Evolutionary conservation across 1,140 invertebrate genomes (phyloP), one percentile per base, ranked within the genome.

Genomic region (Philaenus spumarius): DNA sequence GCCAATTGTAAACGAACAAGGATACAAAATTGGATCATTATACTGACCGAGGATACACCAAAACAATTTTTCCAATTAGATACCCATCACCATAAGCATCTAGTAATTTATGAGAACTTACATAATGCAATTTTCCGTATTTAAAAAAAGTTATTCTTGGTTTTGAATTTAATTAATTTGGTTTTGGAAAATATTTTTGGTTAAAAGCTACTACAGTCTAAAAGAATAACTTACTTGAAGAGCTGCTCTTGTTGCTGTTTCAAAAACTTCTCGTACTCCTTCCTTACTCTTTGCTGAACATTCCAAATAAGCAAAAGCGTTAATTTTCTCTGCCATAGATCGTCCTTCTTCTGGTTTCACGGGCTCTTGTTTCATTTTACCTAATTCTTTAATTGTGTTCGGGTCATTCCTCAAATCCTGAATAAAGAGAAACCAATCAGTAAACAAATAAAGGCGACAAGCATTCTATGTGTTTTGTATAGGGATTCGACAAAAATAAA

Each of bases 251-350:
- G 97, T 98, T 66, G 97, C 97, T 66, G 94, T 98, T 82, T 99
- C 96, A 78, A 99, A 99, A 42, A 99, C 96, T 78, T 98, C 95
- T 69, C 95, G 82, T 46, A 99, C 95, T 69, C 97, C 96, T 73
- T 99, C 97, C 84, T 98, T 99, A 74, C 94, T 98, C 77, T 99
- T 99, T 68, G 97, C 96, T 48, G 95, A 98, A 79, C 97, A 99
- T 80, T 99, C 97, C 63, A 99, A 82, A 80, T 99, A 99, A 57
- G 93, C 94, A 75, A 96, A 98, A 60, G 97, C 97, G 77, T 95
- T 97, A 62, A 99, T 99, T 79, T 98, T 98, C 72, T 99, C 96
- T 39, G 97, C 95, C 94, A 98, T 98, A 46, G 93, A 87, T 66
- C 93, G 86, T 60, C 95, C 91, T 74, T 99, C 96, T 70, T 98